Evolutionary conservation across 2,113 vertebrate genomes (phyloP).

Genomic region (Campylomormyrus tamandua): DNA sequence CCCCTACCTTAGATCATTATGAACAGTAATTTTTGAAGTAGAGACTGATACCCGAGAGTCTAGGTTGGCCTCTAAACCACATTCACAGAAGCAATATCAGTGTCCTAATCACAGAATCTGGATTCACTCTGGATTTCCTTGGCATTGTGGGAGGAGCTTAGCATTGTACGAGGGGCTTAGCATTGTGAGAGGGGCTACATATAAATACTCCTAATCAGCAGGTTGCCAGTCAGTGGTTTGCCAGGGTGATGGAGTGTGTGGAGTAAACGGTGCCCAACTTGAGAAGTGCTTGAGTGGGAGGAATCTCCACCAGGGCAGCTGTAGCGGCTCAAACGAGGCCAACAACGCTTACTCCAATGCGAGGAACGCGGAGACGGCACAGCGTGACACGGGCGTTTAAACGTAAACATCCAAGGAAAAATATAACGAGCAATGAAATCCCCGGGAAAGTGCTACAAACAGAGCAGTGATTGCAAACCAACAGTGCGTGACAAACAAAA

Average conservation of each 20-base stretch:
- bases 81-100: not conserved
- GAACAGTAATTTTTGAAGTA: not conserved
- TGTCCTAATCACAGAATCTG: not conserved
- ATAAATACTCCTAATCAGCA: not conserved
- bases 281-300: not conserved
- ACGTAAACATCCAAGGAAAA: not conserved
- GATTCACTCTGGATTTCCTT: not conserved
- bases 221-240: not conserved
- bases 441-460: constrained; percentile 23
- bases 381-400: not conserved
- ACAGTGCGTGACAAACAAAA: constrained; percentile 47
- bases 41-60: not conserved
- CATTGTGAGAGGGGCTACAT: not conserved
- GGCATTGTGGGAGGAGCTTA: not conserved
- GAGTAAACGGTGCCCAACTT: not conserved
- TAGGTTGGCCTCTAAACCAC: not conserved
- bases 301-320: not conserved
- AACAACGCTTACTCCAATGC: not conserved
- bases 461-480: constrained; percentile 34
- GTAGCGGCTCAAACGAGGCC: not conserved
- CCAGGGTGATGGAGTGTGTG: not conserved
- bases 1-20: not conserved
- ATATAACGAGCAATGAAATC: constrained; percentile 36
- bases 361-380: too few relatives aligned
- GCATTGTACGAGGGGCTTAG: not conserved